Evolutionary conservation across 2,113 vertebrate genomes (phyloP), one percentile per base, ranked within the genome.

Genomic region (Otolemur garnettii): DNA sequence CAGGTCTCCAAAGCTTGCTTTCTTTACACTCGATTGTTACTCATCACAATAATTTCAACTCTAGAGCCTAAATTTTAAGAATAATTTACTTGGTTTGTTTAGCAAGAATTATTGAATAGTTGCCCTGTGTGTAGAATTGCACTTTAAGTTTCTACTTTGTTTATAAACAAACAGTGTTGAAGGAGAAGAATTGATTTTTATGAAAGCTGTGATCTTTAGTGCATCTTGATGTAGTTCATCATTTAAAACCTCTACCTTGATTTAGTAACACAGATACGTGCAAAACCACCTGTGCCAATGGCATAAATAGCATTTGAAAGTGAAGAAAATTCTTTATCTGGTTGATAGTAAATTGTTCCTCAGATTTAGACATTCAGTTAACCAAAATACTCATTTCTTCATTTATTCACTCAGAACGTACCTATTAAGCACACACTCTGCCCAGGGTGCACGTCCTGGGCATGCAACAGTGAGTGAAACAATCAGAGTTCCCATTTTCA

Each of bases 1-100:
- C 19, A 21, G 22, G 75, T 90, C 24, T 19, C 33, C 1, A 38
- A 86, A 62, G 21, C 18, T 85, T 91, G 72, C 66, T 91, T 8
- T 95, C 10, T 82, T 69, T 55, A 75, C 8, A 26, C 4, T 88
- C 15, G 85, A 4, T 14, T 85, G 18, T 88, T 72, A 84, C 17
- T 79, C 22, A 28, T 87, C 55, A 30, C 2, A 45, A 79, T 87
- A 81, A 68, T 86, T 68, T 84, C 15, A 4, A 71, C 38, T 80
- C 78, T 38, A 45, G 33, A 50, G n/a, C 55, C 26, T 74, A 62
- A 21, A 64, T 93, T 91, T 93, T 89, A 93, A 85, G 86, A 66
- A 77, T 66, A 79, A 89, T 88, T 83, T 74, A 88, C 74, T 22
- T 85, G 17, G 4, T 45, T 69, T 72, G 6, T 45, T 86, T 72